Base-by-base conservation (phyloP, 2,113 vertebrate species). In the Hemibates koningsi region DNA sequence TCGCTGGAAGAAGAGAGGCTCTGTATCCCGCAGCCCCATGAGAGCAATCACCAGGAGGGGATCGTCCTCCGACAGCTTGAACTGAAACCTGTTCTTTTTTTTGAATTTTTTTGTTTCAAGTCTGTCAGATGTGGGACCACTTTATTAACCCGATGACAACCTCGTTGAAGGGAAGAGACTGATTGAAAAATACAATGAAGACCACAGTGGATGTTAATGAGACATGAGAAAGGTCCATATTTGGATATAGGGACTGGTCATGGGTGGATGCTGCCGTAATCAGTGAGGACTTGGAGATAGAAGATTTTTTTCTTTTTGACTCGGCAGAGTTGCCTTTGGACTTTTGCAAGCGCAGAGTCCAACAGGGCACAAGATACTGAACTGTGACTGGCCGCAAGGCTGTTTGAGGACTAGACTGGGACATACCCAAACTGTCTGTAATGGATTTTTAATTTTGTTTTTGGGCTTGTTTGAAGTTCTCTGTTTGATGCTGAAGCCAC, bases 1-100 rank as follows among this genome's bases (percentile, higher is more conserved):
- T 10, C 96, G 91, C 61, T 97, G 97, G 97, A 96, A 93, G 91
- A 96, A 95, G 89, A 95, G 95, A 52, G 93, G 94, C 85, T 96
- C 96, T 0, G 83, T 95, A 61, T 96, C 97, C 7, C 95, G 88
- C 83, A 97, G 96, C 89, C 97, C 96, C 78, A 80, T 96, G n/a
- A 91, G 93, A 76, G 80, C 88, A 83, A 95, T 96, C 85, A 93
- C 91, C 86, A 95, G 96, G 13, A 90, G 93, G 84, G 94, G 95
- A 6, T 96, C 96, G 5, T 45, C 85, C 71, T 93, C 94, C 0
- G 96, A 97, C 89, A 94, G 90, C 89, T 96, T 95, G 93, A 94
- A 93, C 84, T 97, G 94, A 96, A 81, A 27, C 29, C 24, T 29
- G 19, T 27, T 57, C 32, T 3, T 3, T 38, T 66, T 27, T 66